Evolutionary conservation across 2,888 invertebrate species (phyloP).

Genomic region (Luperina nickerlii): DNA sequence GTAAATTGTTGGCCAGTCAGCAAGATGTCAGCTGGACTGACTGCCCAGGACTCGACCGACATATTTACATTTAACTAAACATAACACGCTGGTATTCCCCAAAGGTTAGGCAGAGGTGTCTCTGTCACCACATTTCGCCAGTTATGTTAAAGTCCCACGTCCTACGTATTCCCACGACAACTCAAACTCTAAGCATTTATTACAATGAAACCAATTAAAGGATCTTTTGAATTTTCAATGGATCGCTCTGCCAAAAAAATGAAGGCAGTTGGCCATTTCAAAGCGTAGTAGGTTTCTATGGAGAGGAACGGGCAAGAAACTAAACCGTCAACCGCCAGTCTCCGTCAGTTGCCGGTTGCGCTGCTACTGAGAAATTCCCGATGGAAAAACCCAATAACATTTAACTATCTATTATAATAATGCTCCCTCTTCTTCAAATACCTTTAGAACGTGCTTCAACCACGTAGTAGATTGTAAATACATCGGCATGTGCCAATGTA

Average conservation of each 20-base stretch:
- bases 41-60: background rate
- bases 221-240: too few relatives aligned
- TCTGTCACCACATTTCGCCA: background rate
- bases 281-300: background rate
- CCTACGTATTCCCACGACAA: too few relatives aligned
- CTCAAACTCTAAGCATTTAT: too few relatives aligned
- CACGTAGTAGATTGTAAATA: conserved; percentile 10
- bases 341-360: too few relatives aligned
- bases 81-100: background rate
- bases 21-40: background rate
- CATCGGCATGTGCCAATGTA: conserved; percentile 23
- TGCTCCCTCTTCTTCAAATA: background rate
- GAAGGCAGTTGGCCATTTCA: background rate
- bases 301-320: background rate
- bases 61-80: background rate
- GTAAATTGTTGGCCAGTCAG: background rate
- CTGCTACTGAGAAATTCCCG: background rate
- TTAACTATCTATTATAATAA: background rate
- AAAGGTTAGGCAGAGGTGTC: background rate
- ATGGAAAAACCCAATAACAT: background rate
- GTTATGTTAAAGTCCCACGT: background rate
- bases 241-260: too few relatives aligned
- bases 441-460: conserved; percentile 3
- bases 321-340: background rate
- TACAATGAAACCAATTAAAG: too few relatives aligned